phyloP scores from a whole-genome alignment of 2,888 invertebrate species.

The Latrodectus elegans region DNA sequence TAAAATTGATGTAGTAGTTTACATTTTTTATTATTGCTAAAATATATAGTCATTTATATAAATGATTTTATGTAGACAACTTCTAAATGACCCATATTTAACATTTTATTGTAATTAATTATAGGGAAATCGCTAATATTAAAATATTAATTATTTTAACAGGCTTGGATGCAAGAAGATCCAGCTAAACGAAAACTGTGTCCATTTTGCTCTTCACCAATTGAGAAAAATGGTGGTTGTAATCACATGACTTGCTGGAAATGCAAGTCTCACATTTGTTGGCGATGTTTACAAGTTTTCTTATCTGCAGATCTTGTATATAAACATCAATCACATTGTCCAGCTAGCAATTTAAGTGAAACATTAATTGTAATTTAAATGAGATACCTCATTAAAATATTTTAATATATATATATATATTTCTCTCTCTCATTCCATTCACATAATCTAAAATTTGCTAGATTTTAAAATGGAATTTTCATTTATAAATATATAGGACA shows the following conservation, averaged over 20 bases:
- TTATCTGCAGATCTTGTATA: conserved; percentile 18
- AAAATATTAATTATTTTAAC: background rate
- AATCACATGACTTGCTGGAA: conserved; percentile 64
- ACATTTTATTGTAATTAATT: background rate
- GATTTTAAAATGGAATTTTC: no score
- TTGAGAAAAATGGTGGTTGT: conserved; percentile 65
- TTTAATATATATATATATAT: no score
- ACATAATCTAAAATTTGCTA: no score
- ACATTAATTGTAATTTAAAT: background rate
- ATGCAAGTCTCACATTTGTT: conserved; percentile 57
- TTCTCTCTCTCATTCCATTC: no score
- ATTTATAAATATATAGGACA: no score
- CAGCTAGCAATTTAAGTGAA: background rate
- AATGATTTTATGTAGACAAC: background rate
- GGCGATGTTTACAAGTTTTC: conserved; percentile 56
- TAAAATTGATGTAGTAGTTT: no score
- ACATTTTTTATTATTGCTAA: no score
- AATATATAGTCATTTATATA: no score
- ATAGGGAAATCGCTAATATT: background rate
- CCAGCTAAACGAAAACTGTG: conserved; percentile 28
- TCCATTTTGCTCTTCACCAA: conserved; percentile 46
- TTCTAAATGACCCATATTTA: background rate
- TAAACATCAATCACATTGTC: conserved; percentile 42
- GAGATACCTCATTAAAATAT: no score
- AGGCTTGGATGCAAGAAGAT: conserved; percentile 58